Evolutionary conservation across 2,113 vertebrate genomes (phyloP), one percentile per base, ranked within the genome.

Genomic region (Forbesichthys agassizii): DNA sequence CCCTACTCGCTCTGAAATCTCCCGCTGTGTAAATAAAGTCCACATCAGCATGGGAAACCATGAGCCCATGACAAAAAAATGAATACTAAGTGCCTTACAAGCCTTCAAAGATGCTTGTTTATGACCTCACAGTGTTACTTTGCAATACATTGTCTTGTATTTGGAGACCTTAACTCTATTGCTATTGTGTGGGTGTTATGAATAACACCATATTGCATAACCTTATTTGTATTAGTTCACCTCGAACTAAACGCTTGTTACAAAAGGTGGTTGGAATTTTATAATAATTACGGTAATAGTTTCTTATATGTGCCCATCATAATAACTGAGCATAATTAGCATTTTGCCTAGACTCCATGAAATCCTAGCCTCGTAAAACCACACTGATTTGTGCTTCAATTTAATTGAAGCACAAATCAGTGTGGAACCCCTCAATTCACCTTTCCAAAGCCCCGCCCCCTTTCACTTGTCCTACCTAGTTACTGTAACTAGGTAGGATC

Each of bases 21-120:
- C 69, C 68, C 69, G 78, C 83, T 70, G 74, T 88, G 80, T 90
- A 91, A 90, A 91, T 88, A 90, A 87, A 88, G 69, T 74, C 61
- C 69, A 83, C 82, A 85, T 87, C 74, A 78, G 75, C 72, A 51
- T 48, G 33, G 66, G 71, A 18, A 71, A 71, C 64, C 66, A 74
- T 67, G 33, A 61, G 60, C 55, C 48, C 16, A 78, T 81, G 69
- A 71, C 48, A 18, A 47, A 73, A 54, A 54, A 69, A 76, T 65
- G 48, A 62, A 88, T 73, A 77, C 27, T 84, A 86, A 81, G 71
- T 79, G 57, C 52, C 13, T 47, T 14, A n/a, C 53, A 61, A 78
- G 48, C 67, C 75, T 77, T 72, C 56, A 42, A 1, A 63, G 62
- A 33, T 63, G 33, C 57, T 48, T 11, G 9, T 78, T 73, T 74